Conservation (phyloP, 2,888 invertebrate species). For the Drosophila birchii region DNA sequence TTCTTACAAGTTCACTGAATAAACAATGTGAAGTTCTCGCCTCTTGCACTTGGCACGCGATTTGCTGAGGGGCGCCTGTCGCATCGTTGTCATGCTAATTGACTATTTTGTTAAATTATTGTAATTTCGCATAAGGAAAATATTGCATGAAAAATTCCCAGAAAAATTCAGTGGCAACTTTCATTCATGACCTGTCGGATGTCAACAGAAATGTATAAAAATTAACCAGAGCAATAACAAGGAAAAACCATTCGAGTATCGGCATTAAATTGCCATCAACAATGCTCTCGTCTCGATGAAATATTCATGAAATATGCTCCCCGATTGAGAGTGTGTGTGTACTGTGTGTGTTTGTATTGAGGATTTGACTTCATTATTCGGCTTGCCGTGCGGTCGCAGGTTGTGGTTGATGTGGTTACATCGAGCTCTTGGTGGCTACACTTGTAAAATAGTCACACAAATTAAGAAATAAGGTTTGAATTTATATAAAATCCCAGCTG, state of each 20-base stretch:
- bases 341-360: constrained; percentile 13
- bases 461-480: not conserved
- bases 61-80: constrained; percentile 19
- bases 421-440: constrained; percentile 6
- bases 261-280: constrained; percentile 33
- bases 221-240: constrained; percentile 15
- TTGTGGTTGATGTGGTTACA: constrained; percentile 49
- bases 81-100: constrained; percentile 62
- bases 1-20: not conserved
- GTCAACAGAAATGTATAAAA: constrained; percentile 21
- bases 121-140: constrained; percentile 51
- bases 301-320: constrained; percentile 42
- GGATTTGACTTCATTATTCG: constrained; percentile 47
- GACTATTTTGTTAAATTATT: constrained; percentile 71
- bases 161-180: constrained; percentile 3
- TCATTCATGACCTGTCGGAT: constrained; percentile 29
- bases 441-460: not conserved
- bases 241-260: constrained; percentile 1
- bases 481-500: not conserved
- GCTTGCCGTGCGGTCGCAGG: constrained; percentile 51
- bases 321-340: constrained; percentile 18
- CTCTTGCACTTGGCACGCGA: constrained; percentile 34
- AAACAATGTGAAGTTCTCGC: constrained; percentile 29
- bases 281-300: constrained; percentile 25
- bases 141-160: not conserved